Evolutionary conservation across 1,140 invertebrate species (phyloP).

Genomic region (Anthonomus grandis): DNA sequence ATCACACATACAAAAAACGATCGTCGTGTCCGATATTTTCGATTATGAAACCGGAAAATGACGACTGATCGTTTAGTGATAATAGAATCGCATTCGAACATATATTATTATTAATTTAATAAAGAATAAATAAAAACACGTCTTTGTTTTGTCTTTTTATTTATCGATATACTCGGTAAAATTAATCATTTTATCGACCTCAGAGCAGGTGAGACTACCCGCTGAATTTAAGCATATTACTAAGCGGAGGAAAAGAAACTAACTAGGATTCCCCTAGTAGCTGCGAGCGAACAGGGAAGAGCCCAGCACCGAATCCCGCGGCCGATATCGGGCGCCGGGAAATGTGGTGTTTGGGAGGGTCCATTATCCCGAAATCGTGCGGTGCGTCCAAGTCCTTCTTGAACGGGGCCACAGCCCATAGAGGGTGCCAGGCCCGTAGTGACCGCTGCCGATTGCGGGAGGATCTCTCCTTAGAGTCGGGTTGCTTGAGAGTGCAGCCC

Average conservation of each 20-base stretch:
- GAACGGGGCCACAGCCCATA: constrained; percentile 64
- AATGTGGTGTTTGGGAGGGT: constrained; percentile 67
- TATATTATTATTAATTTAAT: too few relatives aligned
- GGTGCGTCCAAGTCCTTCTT: constrained; percentile 63
- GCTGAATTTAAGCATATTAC: constrained; percentile 84
- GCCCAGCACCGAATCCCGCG: constrained; percentile 61
- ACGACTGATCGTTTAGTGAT: too few relatives aligned
- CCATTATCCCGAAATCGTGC: constrained; percentile 47
- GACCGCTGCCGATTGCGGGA: constrained; percentile 53
- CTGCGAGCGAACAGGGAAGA: constrained; percentile 80
- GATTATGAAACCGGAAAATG: too few relatives aligned
- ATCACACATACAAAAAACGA: too few relatives aligned
- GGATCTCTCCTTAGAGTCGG: constrained; percentile 68
- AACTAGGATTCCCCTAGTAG: constrained; percentile 78
- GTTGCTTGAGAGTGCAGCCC: constrained; percentile 84
- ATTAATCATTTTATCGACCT: constrained; percentile 4
- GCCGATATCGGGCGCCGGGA: constrained; percentile 54
- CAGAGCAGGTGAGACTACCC: constrained; percentile 53
- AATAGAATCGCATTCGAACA: too few relatives aligned
- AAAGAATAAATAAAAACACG: too few relatives aligned
- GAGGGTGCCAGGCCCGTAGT: constrained; percentile 70
- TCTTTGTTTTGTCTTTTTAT: too few relatives aligned
- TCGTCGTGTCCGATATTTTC: too few relatives aligned
- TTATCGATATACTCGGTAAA: too few relatives aligned
- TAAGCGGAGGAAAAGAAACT: constrained; percentile 92